phyloP scores from a whole-genome alignment of 2,113 vertebrate species.

The Siphamia tubifer region DNA sequence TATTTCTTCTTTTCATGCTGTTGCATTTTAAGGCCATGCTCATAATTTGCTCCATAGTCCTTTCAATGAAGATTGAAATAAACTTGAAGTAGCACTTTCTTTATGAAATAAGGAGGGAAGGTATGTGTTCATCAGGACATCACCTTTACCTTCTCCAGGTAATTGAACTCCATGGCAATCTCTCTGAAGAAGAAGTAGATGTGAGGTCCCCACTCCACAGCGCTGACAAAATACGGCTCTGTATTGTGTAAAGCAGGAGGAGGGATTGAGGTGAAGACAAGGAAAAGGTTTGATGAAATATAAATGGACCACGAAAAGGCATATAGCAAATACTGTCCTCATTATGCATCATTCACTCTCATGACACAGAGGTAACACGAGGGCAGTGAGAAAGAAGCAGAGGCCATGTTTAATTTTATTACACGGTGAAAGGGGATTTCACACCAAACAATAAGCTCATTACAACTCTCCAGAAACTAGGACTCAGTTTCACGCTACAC shows the following conservation, averaged over 20 bases:
- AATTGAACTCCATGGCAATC: slow-evolving; percentile 98
- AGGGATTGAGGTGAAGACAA: neutral
- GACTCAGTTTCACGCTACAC: slow-evolving; percentile 17
- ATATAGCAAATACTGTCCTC: neutral
- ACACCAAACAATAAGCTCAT: slow-evolving; percentile 59
- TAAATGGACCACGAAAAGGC: slow-evolving; percentile 15
- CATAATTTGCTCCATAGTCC: neutral
- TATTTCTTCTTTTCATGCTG: neutral
- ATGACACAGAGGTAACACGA: slow-evolving; percentile 20
- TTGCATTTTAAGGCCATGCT: neutral
- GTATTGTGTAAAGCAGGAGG: neutral
- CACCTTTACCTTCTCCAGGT: slow-evolving; percentile 90
- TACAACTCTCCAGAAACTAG: slow-evolving; percentile 45
- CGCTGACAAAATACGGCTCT: slow-evolving; percentile 94
- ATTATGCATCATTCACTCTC: slow-evolving; percentile 39
- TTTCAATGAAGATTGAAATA: slow-evolving; percentile 14
- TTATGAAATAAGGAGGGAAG: neutral
- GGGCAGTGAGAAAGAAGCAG: slow-evolving; percentile 38
- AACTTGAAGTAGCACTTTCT: neutral
- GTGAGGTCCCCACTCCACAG: slow-evolving; percentile 92
- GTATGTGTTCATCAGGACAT: neutral
- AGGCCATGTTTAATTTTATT: slow-evolving; percentile 64
- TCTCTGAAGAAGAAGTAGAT: slow-evolving; percentile 99
- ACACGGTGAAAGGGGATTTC: slow-evolving; percentile 63
- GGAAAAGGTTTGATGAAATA: slow-evolving; percentile 5